These are phyloP conservation scores for Hyperopisus bebe DNA, from an alignment of 2,113 vertebrate genomes.

Conservation along the genomic window DNA sequence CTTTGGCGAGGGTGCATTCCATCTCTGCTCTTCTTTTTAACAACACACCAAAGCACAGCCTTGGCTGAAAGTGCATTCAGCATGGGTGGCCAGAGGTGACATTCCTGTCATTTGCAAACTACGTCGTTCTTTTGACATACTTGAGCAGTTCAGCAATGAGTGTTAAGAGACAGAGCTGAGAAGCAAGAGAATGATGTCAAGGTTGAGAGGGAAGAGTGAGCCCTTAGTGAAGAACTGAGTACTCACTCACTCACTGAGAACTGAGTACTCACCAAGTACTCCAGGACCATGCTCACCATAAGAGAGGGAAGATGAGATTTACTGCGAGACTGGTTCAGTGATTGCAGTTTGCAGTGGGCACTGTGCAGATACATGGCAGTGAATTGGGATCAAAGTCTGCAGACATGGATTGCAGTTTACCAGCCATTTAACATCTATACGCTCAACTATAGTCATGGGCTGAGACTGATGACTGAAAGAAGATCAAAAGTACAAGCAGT, in stretches of 20 bases:
- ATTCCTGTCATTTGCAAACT: not conserved
- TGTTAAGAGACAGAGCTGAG: not conserved
- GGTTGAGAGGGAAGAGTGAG: not conserved
- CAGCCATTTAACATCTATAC: not conserved
- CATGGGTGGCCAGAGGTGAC: not conserved
- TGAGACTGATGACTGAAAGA: not conserved
- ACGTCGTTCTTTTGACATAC: not conserved
- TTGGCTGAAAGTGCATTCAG: not conserved
- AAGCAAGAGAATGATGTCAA: not conserved
- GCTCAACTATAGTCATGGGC: not conserved
- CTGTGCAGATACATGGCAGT: not conserved
- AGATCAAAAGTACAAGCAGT: not conserved
- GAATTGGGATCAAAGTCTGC: not conserved
- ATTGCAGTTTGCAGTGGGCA: not conserved
- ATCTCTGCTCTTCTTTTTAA: not conserved
- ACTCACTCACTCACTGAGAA: not conserved
- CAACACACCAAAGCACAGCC: not conserved
- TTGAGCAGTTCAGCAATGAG: not conserved
- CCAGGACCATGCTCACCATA: not conserved
- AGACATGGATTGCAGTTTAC: not conserved
- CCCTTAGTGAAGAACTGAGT: not conserved
- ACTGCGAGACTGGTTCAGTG: not conserved
- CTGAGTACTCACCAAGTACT: not conserved
- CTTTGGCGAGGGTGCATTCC: not conserved
- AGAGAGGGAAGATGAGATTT: not conserved